These are phyloP conservation scores for Crioceris asparagi DNA, from an alignment of 2,888 invertebrate species.

Conservation along the genomic window DNA sequence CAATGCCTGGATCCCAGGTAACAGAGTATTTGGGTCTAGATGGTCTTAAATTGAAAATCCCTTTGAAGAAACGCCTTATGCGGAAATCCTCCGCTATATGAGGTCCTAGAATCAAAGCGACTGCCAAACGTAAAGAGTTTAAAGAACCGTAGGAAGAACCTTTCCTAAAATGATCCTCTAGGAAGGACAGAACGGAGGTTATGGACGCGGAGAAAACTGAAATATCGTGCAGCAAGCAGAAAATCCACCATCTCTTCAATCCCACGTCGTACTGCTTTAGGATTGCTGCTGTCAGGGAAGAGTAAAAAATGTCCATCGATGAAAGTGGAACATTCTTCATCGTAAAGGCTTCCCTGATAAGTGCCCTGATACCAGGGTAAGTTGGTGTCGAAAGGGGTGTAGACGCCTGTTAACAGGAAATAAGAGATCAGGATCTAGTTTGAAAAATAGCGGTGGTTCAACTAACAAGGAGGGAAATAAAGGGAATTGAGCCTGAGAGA, in stretches of 20 bases:
- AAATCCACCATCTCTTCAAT: slow-evolving; percentile 20
- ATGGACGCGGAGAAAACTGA: neutral
- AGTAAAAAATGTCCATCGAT: slow-evolving; percentile 12
- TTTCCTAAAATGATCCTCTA: neutral
- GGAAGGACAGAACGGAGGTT: neutral
- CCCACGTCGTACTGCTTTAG: slow-evolving; percentile 19
- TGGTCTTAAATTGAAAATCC: slow-evolving; percentile 6
- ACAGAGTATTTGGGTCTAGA: slow-evolving; percentile 6
- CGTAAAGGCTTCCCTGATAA: slow-evolving; percentile 20
- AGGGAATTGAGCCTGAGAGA: slow-evolving; percentile 2
- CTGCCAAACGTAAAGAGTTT: neutral
- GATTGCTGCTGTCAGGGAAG: slow-evolving; percentile 20
- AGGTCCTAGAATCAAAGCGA: neutral
- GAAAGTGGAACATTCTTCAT: slow-evolving; percentile 12
- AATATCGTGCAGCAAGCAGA: slow-evolving; percentile 8
- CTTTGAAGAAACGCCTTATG: slow-evolving; percentile 8
- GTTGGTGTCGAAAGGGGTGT: slow-evolving; percentile 17
- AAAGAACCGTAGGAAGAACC: slow-evolving; percentile 1
- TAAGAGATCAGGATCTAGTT: slow-evolving; percentile 13
- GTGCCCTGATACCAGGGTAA: slow-evolving; percentile 23
- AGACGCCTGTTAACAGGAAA: slow-evolving; percentile 16
- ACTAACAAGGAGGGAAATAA: slow-evolving; percentile 6
- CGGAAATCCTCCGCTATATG: neutral
- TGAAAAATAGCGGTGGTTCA: neutral
- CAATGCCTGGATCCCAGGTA: slow-evolving; percentile 8